Conservation (phyloP, 2,113 vertebrate species). For the Chionomys nivalis region DNA sequence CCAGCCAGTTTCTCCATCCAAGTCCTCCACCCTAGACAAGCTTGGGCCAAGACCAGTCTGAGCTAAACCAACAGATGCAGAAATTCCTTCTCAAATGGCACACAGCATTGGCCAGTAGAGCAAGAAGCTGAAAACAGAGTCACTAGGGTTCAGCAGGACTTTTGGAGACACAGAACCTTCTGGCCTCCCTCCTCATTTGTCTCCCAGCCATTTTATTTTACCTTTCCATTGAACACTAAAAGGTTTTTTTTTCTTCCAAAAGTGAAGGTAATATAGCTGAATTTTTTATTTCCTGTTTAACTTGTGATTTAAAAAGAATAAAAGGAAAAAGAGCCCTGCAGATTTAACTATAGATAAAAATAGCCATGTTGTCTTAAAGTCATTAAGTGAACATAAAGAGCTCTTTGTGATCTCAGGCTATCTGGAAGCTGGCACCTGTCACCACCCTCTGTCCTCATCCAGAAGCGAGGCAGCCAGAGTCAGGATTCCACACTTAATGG, state of each 20-base stretch:
- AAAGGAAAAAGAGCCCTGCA: slow-evolving; percentile 10
- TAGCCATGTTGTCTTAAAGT: slow-evolving; percentile 79
- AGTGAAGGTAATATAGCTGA: slow-evolving; percentile 61
- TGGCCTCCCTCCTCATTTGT: rapidly evolving
- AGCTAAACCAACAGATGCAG: slow-evolving; percentile 59
- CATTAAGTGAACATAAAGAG: slow-evolving; percentile 79
- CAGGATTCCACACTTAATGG: slow-evolving; percentile 70
- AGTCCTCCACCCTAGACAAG: not conserved
- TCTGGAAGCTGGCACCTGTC: slow-evolving; percentile 75
- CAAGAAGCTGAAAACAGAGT: not conserved
- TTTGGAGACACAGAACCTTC: rapidly evolving
- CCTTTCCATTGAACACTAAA: not conserved
- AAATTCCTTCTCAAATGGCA: not conserved
- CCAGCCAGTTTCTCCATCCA: not conserved
- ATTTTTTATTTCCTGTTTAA: slow-evolving; percentile 80
- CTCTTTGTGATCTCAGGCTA: slow-evolving; percentile 74
- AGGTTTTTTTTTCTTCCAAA: not conserved
- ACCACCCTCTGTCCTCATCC: slow-evolving; percentile 54
- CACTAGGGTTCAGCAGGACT: not conserved
- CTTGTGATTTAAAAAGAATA: not conserved
- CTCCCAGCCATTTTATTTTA: not conserved
- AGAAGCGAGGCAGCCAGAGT: slow-evolving; percentile 51
- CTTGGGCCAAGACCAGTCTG: slow-evolving; percentile 60
- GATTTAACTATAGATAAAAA: slow-evolving; percentile 74
- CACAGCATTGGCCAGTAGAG: not conserved